Conservation (phyloP, 2,113 vertebrate genomes). For the Boulengeromyrus knoepffleri region DNA sequence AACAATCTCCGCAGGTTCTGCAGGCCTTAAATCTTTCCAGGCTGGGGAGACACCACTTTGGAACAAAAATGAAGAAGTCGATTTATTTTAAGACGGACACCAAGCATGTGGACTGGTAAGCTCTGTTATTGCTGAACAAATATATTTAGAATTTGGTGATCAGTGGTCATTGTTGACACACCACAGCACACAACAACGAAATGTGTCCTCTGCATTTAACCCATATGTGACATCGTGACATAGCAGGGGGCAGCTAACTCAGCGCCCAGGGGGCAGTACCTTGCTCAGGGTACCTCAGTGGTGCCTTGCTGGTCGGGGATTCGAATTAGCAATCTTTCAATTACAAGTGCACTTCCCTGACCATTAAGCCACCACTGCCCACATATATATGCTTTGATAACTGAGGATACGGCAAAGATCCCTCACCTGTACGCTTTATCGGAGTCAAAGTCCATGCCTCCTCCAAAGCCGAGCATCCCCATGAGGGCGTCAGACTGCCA, state of each 20-base stretch:
- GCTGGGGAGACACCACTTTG: neutral
- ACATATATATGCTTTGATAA: neutral
- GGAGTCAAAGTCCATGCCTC: slow-evolving; percentile 87
- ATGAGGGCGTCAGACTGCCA: slow-evolving; percentile 67
- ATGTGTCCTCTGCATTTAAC: no score
- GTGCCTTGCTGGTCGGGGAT: no score
- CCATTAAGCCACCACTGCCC: no score
- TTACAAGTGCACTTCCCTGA: no score
- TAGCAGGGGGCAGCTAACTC: no score
- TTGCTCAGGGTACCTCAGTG: no score
- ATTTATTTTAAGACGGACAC: neutral
- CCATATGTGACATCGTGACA: no score
- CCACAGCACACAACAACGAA: no score
- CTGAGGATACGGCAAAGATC: neutral
- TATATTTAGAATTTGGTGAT: neutral
- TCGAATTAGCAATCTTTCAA: no score
- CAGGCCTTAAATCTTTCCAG: neutral
- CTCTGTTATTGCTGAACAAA: neutral
- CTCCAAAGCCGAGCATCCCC: slow-evolving; percentile 74
- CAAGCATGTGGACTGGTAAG: neutral
- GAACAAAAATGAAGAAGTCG: neutral
- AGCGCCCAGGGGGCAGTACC: no score
- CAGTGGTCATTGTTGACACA: no score
- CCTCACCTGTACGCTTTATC: slow-evolving; percentile 84
- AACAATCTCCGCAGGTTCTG: neutral